Conservation (phyloP, 2,888 invertebrate genomes). For the Abrostola triplasia region DNA sequence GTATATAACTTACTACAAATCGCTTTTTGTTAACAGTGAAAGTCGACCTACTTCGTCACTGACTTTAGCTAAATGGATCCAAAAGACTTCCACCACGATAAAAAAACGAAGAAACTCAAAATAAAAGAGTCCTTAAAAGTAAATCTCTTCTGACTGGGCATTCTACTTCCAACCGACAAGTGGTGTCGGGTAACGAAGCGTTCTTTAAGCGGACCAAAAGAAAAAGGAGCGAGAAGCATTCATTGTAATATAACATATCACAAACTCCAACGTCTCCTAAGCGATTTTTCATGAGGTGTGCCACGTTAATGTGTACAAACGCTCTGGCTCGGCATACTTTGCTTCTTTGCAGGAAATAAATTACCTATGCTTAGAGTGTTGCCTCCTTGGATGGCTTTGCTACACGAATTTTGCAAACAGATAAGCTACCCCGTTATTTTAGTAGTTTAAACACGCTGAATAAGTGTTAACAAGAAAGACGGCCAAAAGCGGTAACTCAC, state of each 20-base stretch:
- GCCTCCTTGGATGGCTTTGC: conserved; percentile 62
- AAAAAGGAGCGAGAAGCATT: conserved; percentile 47
- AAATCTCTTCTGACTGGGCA: not conserved
- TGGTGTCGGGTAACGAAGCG: conserved; percentile 37
- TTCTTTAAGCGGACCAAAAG: conserved; percentile 55
- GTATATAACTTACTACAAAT: no score
- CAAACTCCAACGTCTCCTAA: conserved; percentile 79
- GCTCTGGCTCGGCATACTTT: conserved; percentile 83
- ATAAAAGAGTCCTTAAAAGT: not conserved
- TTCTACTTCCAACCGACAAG: conserved; percentile 11
- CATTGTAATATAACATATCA: conserved; percentile 63
- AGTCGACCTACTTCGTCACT: no score
- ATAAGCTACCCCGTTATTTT: conserved; percentile 66
- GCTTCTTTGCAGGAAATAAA: conserved; percentile 85
- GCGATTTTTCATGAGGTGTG: conserved; percentile 87
- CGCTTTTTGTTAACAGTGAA: no score
- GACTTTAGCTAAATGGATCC: no score
- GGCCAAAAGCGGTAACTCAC: conserved; percentile 35
- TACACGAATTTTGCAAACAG: conserved; percentile 75
- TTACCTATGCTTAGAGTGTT: conserved; percentile 76
- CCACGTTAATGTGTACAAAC: conserved; percentile 87
- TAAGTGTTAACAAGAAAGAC: conserved; percentile 50
- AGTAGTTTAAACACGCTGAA: conserved; percentile 54
- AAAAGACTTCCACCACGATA: no score
- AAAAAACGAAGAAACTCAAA: no score